phyloP scores from a whole-genome alignment of 2,888 invertebrate species.

The Lymantria monacha region DNA sequence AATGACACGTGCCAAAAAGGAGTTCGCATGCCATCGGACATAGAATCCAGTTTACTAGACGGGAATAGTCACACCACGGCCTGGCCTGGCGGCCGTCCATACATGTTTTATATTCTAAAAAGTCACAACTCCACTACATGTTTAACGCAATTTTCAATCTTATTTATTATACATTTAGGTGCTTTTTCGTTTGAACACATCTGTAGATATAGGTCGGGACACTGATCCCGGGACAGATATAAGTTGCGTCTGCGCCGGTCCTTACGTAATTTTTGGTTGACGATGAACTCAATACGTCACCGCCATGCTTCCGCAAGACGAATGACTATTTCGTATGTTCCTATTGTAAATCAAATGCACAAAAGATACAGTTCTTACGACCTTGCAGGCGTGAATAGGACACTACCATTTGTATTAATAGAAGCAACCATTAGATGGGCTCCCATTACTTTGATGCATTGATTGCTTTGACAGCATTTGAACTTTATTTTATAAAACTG shows the following conservation, averaged over 20 bases:
- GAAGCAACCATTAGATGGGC: constrained; percentile 39
- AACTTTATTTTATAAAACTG: too few relatives aligned
- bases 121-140: constrained; percentile 50
- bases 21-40: constrained; percentile 61
- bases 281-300: constrained; percentile 78
- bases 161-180: constrained; percentile 51
- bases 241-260: constrained; percentile 70
- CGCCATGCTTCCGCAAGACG: constrained; percentile 68
- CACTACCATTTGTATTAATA: constrained; percentile 44
- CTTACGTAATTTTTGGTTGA: constrained; percentile 76
- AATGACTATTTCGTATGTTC: constrained; percentile 52
- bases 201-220: constrained; percentile 44
- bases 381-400: constrained; percentile 38
- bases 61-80: constrained; percentile 78
- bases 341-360: constrained; percentile 51
- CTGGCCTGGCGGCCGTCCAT: constrained; percentile 80
- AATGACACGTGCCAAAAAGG: constrained; percentile 64
- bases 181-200: constrained; percentile 42
- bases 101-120: constrained; percentile 42
- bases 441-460: constrained; percentile 41
- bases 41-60: constrained; percentile 69
- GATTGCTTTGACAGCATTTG: constrained; percentile 43
- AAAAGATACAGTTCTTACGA: constrained; percentile 49
- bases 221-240: constrained; percentile 57
- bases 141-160: constrained; percentile 55